Conservation (phyloP, 2,888 invertebrate genomes). For the Perithous albicinctus region DNA sequence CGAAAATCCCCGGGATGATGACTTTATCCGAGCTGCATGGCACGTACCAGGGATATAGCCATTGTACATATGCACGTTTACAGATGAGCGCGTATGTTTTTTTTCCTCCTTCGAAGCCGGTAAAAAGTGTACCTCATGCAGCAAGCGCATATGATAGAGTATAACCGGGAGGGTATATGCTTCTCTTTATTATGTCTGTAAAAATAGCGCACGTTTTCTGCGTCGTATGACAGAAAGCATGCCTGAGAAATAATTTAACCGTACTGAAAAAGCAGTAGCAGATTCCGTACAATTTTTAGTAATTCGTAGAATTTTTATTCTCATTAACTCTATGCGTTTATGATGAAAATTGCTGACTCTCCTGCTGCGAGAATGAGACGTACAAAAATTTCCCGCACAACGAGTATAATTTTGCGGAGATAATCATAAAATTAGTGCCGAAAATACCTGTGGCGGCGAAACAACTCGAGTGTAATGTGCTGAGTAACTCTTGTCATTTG, state of each 20-base stretch:
- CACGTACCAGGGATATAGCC: slow-evolving; percentile 16
- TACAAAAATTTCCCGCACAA: background rate
- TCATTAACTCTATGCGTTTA: background rate
- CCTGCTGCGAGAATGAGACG: background rate
- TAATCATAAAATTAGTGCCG: background rate
- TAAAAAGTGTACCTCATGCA: slow-evolving; percentile 36
- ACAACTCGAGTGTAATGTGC: slow-evolving; percentile 2
- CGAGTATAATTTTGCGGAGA: background rate
- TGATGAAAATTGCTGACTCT: background rate
- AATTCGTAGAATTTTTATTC: background rate
- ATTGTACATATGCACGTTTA: slow-evolving; percentile 14
- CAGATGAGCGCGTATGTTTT: slow-evolving; percentile 23
- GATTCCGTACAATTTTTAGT: background rate
- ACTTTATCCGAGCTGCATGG: slow-evolving; percentile 34
- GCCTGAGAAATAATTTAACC: background rate
- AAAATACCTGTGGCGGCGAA: background rate
- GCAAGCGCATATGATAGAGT: slow-evolving; percentile 37
- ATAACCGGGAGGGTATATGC: slow-evolving; percentile 27
- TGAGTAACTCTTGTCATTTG: background rate
- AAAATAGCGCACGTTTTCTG: slow-evolving; percentile 22
- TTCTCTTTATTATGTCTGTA: slow-evolving; percentile 43
- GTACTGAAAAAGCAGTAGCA: background rate
- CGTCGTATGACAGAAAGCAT: background rate
- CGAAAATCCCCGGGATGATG: slow-evolving; percentile 55
- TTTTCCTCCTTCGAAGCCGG: slow-evolving; percentile 42